Evolutionary conservation across 1,140 invertebrate species (phyloP).

Genomic region (Cataglyphis hispanica): DNA sequence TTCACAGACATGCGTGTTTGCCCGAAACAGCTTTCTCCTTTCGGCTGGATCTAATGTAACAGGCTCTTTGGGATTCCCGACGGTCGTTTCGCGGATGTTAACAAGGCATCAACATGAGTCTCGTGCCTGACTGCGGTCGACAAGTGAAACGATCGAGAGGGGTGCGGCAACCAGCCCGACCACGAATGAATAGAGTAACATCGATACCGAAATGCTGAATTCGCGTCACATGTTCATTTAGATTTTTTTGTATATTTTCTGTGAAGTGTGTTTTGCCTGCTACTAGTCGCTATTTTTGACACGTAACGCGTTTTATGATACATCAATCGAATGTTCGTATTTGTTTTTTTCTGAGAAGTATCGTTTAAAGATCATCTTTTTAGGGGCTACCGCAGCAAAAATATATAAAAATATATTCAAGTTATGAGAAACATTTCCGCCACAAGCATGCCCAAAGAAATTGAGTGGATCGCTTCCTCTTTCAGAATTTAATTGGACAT

Average conservation of each 20-base stretch:
- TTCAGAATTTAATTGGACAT: neutral
- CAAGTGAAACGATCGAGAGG: slow-evolving; percentile 71
- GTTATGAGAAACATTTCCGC: slow-evolving; percentile 78
- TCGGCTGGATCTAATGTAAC: slow-evolving; percentile 77
- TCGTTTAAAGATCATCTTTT: neutral
- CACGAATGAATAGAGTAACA: slow-evolving; percentile 48
- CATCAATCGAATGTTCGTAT: neutral
- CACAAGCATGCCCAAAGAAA: slow-evolving; percentile 43
- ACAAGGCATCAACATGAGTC: slow-evolving; percentile 85
- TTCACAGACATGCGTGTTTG: slow-evolving; percentile 52
- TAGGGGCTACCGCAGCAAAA: neutral
- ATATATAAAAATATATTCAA: slow-evolving; percentile 49
- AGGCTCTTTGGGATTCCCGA: slow-evolving; percentile 84
- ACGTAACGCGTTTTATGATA: neutral
- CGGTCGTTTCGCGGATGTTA: slow-evolving; percentile 85
- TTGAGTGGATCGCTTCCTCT: neutral
- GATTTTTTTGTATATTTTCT: slow-evolving; percentile 49
- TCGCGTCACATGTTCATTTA: slow-evolving; percentile 70
- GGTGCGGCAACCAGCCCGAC: slow-evolving; percentile 68
- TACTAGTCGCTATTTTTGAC: slow-evolving; percentile 5
- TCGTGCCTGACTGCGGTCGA: slow-evolving; percentile 82
- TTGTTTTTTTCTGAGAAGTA: neutral
- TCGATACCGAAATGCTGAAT: slow-evolving; percentile 70
- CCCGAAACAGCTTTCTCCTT: slow-evolving; percentile 59
- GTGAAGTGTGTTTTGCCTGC: slow-evolving; percentile 2